Percentiles rank a stretch among this genome's conserved stretches.
phyloP scores from a whole-genome alignment of 2,797 vertebrate species.

The Sitta carolinensis region DNA sequence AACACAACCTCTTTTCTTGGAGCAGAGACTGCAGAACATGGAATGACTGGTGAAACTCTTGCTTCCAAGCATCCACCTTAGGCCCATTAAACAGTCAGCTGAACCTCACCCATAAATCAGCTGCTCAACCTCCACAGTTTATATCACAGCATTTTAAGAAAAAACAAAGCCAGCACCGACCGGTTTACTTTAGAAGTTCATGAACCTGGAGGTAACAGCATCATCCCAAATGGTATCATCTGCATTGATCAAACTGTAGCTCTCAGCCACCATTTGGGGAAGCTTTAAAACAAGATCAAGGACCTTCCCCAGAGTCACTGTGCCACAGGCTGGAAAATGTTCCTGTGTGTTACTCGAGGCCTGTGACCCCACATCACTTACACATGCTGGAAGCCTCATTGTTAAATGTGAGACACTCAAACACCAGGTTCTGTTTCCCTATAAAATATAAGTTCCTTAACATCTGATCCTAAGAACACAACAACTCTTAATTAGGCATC shows the following conservation, averaged over 20 bases:
- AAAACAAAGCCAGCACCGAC: background rate
- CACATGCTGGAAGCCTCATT: background rate
- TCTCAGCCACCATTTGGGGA: background rate
- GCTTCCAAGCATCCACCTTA: background rate
- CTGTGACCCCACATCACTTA: background rate
- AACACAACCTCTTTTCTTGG: background rate
- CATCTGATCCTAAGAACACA: background rate
- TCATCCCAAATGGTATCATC: background rate
- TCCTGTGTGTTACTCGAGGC: background rate
- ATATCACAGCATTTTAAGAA: background rate
- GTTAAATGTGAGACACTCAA: background rate
- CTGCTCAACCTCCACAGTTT: slow-evolving; percentile 1
- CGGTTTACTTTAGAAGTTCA: slow-evolving; percentile 49
- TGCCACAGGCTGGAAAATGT: background rate
- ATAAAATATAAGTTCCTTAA: background rate
- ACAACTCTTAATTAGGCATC: background rate
- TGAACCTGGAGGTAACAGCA: slow-evolving; percentile 2
- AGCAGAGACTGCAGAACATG: background rate
- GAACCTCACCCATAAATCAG: background rate
- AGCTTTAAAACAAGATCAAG: background rate
- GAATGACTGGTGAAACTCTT: background rate
- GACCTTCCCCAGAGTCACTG: background rate
- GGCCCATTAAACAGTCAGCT: background rate
- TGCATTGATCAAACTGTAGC: background rate
- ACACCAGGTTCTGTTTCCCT: background rate